Evolutionary conservation across 2,888 invertebrate genomes (phyloP).

Genomic region (Pocota personata): DNA sequence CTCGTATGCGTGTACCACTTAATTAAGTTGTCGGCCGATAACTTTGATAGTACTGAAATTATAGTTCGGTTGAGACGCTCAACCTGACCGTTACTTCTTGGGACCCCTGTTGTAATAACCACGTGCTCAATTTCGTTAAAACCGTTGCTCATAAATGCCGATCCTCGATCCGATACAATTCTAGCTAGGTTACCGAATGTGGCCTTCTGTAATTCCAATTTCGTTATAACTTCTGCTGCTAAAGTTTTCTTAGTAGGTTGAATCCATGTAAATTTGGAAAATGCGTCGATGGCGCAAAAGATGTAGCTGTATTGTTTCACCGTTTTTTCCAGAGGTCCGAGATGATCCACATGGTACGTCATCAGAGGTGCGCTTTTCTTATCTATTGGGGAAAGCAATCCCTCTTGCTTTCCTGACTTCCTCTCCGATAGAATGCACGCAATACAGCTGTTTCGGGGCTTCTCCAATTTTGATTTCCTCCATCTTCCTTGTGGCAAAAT

Average conservation of each 20-base stretch:
- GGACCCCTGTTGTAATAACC: too few relatives aligned
- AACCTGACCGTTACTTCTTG: too few relatives aligned
- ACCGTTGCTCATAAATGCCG: constrained; percentile 5
- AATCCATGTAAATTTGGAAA: too few relatives aligned
- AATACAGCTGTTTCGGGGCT: too few relatives aligned
- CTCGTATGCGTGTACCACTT: too few relatives aligned
- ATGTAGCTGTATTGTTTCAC: background rate
- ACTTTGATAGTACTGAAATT: too few relatives aligned
- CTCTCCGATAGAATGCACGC: background rate
- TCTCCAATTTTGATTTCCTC: background rate
- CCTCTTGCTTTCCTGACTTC: too few relatives aligned
- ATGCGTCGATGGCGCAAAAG: background rate
- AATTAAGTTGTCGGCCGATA: too few relatives aligned
- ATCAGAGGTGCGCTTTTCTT: background rate
- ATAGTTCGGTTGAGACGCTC: too few relatives aligned
- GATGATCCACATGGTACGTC: constrained; percentile 1
- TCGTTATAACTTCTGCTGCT: background rate
- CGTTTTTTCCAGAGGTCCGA: constrained; percentile 1
- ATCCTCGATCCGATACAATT: constrained; percentile 5
- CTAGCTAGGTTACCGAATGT: background rate
- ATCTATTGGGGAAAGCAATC: background rate
- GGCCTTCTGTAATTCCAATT: background rate
- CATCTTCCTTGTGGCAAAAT: background rate
- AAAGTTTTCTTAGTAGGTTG: background rate
- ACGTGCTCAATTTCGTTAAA: background rate